A percentile compares a stretch with the other conserved stretches of the same genome.
These are phyloP conservation scores for Steromphala cineraria DNA, from an alignment of 2,888 invertebrate genomes.

Conservation along the genomic window DNA sequence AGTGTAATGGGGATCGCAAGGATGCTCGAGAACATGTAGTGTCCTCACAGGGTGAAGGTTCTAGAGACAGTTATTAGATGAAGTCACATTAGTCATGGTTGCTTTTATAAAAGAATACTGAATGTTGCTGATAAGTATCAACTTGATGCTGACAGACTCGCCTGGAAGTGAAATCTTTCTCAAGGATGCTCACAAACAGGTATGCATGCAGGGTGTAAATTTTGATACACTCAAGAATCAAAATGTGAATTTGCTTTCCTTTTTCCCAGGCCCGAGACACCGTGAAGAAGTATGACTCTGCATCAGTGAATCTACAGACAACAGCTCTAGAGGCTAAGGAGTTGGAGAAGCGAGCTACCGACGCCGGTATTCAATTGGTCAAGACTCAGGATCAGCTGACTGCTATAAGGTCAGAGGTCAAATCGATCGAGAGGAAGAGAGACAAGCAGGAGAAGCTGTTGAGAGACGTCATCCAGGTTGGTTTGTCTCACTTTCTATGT, in stretches of 20 bases:
- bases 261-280: conserved; percentile 46
- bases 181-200: conserved; percentile 65
- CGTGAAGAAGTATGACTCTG: conserved; percentile 61
- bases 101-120: no score
- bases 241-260: background rate
- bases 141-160: conserved; percentile 67
- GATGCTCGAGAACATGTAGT: conserved; percentile 66
- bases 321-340: conserved; percentile 64
- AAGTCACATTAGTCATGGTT: no score
- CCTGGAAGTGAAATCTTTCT: conserved; percentile 66
- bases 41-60: no score
- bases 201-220: conserved; percentile 35
- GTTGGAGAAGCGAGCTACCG: conserved; percentile 66
- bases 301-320: conserved; percentile 51
- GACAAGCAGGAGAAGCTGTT: conserved; percentile 62
- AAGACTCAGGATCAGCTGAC: conserved; percentile 61
- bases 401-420: conserved; percentile 54
- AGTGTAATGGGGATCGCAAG: conserved; percentile 65
- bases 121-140: no score
- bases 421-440: conserved; percentile 54
- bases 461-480: conserved; percentile 64
- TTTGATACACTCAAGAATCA: background rate
- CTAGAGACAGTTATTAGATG: no score
- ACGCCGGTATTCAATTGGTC: conserved; percentile 65
- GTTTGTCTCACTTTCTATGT: background rate